Conservation (phyloP, 2,888 invertebrate species). For the Vannuccia rotundouncinata region DNA sequence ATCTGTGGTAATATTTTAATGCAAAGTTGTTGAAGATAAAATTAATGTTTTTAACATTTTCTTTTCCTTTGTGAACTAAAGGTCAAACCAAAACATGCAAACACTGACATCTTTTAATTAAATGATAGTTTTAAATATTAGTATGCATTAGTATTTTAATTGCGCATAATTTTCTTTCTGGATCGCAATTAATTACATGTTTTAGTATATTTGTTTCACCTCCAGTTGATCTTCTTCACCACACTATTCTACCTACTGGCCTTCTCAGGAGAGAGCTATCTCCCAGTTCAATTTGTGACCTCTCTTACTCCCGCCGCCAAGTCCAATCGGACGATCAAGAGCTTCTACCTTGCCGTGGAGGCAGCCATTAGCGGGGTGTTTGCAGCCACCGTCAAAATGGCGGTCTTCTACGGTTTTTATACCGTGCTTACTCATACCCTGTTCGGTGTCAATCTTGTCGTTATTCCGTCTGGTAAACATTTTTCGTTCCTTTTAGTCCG, state of each 20-base stretch:
- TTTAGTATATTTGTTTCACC: too few species aligned
- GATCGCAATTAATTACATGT: too few species aligned
- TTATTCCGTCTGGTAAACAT: slow-evolving; percentile 74
- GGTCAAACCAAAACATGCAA: too few species aligned
- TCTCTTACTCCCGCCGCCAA: slow-evolving; percentile 66
- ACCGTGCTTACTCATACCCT: slow-evolving; percentile 94
- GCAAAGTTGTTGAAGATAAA: too few species aligned
- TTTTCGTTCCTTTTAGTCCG: too few species aligned
- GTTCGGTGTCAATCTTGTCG: slow-evolving; percentile 85
- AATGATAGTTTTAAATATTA: too few species aligned
- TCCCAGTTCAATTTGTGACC: slow-evolving; percentile 80
- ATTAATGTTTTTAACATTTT: too few species aligned
- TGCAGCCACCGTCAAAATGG: slow-evolving; percentile 90
- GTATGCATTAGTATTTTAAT: too few species aligned
- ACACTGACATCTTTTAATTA: too few species aligned
- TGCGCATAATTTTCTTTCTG: too few species aligned
- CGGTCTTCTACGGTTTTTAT: slow-evolving; percentile 91
- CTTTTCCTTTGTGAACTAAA: too few species aligned
- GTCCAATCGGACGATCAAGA: slow-evolving; percentile 43
- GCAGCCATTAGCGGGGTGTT: slow-evolving; percentile 70
- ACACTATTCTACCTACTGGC: slow-evolving; percentile 88
- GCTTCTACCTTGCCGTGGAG: slow-evolving; percentile 57
- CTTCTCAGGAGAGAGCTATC: slow-evolving; percentile 76
- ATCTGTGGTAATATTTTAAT: too few species aligned
- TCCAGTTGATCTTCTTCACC: slow-evolving; percentile 87